Base-by-base conservation (phyloP, 2,113 vertebrate genomes). In the Cryptoleucopteryx plumbea region DNA sequence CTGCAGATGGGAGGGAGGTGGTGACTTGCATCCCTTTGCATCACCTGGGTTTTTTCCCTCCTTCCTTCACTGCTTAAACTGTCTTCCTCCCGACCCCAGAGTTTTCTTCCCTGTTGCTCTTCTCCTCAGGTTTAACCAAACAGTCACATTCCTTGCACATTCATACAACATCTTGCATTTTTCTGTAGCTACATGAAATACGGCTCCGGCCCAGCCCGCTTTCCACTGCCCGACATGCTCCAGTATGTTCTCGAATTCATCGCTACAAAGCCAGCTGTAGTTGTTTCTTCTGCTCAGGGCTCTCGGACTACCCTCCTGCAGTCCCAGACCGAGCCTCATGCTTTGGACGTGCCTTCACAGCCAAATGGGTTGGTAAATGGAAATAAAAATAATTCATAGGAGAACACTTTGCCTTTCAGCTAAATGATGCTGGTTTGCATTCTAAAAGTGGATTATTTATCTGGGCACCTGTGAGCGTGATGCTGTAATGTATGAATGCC, bases 241-340 rank as follows among this genome's bases (percentile, higher is more conserved):
- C 99, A 99, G 95, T 99, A 99, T 2, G 98, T 99, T 23, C 97
- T 99, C 22, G 99, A 99, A 92, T 99, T 99, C 84, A 96, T 99
- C n/a, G 97, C 98, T 36, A 98, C 99, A 7, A 99, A 98, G 86
- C 97, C 98, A 11, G 96, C 98, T 2, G 80, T 84, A 11, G 97
- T 34, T 31, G 38, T 88, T 45, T 65, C 97, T 11, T 94, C 98
- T 8, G 78, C 94, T 15, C 98, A 97, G 81, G 98, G 97, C 19
- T 18, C 93, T 8, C 91, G 20, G 16, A 1, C 55, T 42, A 3
- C 29, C 1, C 61, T 48, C 36, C 97, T 32, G 82, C 97, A 29
- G 61, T 22, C 62, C 77, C 86, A 20, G 8, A 19, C 43, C 1
- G 34, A 91, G 70, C 79, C 94, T 25, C 21, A 2, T 0, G 29